Evolutionary conservation across 2,113 vertebrate genomes (phyloP).

Genomic region (Trogon melanurus): DNA sequence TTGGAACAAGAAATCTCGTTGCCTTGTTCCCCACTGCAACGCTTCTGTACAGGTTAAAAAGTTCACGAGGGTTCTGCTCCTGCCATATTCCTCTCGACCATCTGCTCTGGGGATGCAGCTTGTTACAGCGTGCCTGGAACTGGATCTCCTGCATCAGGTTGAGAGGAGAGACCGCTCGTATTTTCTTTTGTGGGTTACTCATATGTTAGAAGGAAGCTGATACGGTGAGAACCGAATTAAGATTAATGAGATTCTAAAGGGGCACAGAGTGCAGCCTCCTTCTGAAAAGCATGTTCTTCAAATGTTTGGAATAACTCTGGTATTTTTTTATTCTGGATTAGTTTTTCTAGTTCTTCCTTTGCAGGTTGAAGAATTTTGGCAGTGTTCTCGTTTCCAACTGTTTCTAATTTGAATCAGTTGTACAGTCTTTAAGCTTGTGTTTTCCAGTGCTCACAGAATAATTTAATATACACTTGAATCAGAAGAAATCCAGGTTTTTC

Average conservation of each 20-base stretch:
- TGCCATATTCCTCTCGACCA: fast-evolving
- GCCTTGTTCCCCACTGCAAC: not conserved
- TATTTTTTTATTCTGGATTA: not conserved
- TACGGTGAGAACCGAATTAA: slow-evolving; percentile 7
- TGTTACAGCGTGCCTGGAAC: not conserved
- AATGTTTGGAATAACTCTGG: not conserved
- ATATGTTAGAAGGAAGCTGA: not conserved
- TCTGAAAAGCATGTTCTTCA: not conserved
- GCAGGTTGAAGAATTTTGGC: not conserved
- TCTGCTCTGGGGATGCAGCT: not conserved
- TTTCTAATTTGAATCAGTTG: not conserved
- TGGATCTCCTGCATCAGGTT: not conserved
- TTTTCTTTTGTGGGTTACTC: not conserved
- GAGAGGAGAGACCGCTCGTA: not conserved
- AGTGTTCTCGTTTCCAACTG: not conserved
- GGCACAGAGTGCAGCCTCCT: not conserved
- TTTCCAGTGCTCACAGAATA: not conserved
- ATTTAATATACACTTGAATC: not conserved
- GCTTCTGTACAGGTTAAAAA: not conserved
- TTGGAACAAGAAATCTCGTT: not conserved
- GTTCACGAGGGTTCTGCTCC: not conserved
- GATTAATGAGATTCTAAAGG: slow-evolving; percentile 2
- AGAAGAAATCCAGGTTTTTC: not conserved
- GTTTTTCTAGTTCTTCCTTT: not conserved
- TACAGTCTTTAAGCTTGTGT: not conserved